A percentile compares a stretch with the other conserved stretches of the same genome.
Conservation (phyloP, 2,797 vertebrate genomes). For the Selene dorsalis region DNA sequence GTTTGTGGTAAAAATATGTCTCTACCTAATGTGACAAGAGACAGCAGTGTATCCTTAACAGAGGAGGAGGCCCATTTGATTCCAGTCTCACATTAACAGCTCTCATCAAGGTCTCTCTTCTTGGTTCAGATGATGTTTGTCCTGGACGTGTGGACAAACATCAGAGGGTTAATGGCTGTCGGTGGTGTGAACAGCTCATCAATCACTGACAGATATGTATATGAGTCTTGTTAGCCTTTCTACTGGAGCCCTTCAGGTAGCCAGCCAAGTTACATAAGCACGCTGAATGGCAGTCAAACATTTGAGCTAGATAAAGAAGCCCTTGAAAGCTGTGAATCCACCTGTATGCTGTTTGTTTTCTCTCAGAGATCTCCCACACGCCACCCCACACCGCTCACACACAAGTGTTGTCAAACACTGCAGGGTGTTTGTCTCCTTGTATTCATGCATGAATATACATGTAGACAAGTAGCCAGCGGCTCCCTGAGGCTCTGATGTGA, state of each 20-base stretch:
- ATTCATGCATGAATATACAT: background rate
- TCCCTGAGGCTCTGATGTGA: background rate
- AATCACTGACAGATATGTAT: constrained; percentile 59
- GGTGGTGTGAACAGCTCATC: constrained; percentile 56
- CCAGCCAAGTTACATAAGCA: constrained; percentile 80
- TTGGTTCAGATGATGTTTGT: constrained; percentile 11
- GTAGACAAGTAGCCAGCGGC: background rate
- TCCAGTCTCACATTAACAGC: background rate
- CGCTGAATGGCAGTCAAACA: constrained; percentile 82
- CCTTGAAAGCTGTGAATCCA: constrained; percentile 84
- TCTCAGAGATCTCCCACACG: constrained; percentile 78
- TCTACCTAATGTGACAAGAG: too few relatives aligned
- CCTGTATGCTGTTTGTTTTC: constrained; percentile 85
- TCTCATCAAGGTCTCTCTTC: background rate
- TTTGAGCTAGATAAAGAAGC: constrained; percentile 82
- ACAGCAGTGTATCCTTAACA: too few relatives aligned
- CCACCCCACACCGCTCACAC: constrained; percentile 48
- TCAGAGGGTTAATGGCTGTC: constrained; percentile 5
- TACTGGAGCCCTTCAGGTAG: constrained; percentile 65
- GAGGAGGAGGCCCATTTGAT: too few relatives aligned
- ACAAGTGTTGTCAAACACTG: constrained; percentile 67
- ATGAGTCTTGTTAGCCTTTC: constrained; percentile 53
- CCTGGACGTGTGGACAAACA: constrained; percentile 40
- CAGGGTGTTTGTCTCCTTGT: constrained; percentile 27
- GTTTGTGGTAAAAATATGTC: too few relatives aligned